Conservation (phyloP, 2,888 invertebrate genomes). For the Alsophila aescularia region DNA sequence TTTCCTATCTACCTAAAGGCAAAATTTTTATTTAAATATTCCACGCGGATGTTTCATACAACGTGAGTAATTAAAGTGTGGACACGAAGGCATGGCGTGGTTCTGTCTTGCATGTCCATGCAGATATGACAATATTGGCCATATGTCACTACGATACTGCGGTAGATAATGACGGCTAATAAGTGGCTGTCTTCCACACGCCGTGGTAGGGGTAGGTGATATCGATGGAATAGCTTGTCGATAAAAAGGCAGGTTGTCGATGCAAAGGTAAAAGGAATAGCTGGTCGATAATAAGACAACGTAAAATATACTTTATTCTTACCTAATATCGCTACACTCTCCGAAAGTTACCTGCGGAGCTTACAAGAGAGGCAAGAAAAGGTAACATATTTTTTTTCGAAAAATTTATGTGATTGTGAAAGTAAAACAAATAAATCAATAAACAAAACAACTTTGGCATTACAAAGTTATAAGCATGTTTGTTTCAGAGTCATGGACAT, state of each 20-base stretch:
- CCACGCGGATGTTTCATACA: conserved; percentile 16
- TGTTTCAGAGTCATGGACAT: no score
- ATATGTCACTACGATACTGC: conserved; percentile 80
- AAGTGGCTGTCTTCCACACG: conserved; percentile 81
- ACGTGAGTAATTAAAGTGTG: conserved; percentile 71
- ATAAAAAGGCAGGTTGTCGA: background rate
- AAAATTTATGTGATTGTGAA: no score
- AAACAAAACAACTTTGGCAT: no score
- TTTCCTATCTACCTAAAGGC: background rate
- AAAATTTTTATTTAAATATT: background rate
- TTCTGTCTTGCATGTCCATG: conserved; percentile 66
- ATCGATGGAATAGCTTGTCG: conserved; percentile 19
- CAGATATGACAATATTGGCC: conserved; percentile 75
- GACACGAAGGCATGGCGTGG: conserved; percentile 62
- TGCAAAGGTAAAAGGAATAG: background rate
- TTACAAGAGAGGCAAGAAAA: no score
- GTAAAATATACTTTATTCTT: no score
- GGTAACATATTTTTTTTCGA: no score
- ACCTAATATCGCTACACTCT: no score
- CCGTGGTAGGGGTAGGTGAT: conserved; percentile 52
- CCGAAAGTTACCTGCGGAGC: no score
- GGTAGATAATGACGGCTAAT: conserved; percentile 81
- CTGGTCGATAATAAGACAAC: no score
- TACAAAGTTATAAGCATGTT: no score
- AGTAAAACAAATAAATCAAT: no score